Percentiles rank a stretch among this genome's conserved stretches.
Evolutionary conservation across 2,888 invertebrate species (phyloP).

Genomic region (Elysia crispata): DNA sequence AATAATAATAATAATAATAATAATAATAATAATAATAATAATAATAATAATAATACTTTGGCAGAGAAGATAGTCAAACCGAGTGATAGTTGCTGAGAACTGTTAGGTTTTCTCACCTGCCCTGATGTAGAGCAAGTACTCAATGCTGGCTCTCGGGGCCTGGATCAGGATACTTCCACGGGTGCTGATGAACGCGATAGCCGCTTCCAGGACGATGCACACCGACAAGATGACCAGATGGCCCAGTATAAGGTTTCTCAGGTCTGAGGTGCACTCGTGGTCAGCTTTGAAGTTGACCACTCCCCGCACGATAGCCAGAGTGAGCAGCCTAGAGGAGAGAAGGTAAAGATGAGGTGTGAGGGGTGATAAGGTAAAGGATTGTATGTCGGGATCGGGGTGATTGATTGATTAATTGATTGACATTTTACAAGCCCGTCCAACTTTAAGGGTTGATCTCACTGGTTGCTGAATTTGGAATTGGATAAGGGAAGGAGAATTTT

Average conservation of each 20-base stretch:
- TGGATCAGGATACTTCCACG: conserved; percentile 88
- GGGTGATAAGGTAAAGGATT: too few relatives aligned
- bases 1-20: too few relatives aligned
- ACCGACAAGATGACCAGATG: conserved; percentile 81
- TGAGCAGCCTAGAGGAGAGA: conserved; percentile 80
- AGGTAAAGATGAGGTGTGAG: neutral
- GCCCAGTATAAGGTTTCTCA: conserved; percentile 81
- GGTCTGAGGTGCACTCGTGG: conserved; percentile 75
- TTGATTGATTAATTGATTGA: too few relatives aligned
- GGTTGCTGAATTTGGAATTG: too few relatives aligned
- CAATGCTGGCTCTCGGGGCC: conserved; percentile 85
- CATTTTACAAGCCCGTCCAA: too few relatives aligned
- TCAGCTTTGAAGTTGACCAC: conserved; percentile 80
- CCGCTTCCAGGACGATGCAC: conserved; percentile 82
- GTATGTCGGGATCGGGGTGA: too few relatives aligned
- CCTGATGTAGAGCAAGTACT: conserved; percentile 87
- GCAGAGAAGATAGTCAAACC: too few relatives aligned
- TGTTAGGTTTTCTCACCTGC: conserved; percentile 81
- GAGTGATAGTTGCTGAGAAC: too few relatives aligned
- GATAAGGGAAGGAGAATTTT: too few relatives aligned
- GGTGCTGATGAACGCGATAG: conserved; percentile 86
- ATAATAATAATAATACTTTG: too few relatives aligned
- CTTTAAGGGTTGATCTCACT: too few relatives aligned
- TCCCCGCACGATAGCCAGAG: conserved; percentile 81
- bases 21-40: too few relatives aligned